phyloP scores from a whole-genome alignment of 2,797 vertebrate species.

The Oreochromis mossambicus region DNA sequence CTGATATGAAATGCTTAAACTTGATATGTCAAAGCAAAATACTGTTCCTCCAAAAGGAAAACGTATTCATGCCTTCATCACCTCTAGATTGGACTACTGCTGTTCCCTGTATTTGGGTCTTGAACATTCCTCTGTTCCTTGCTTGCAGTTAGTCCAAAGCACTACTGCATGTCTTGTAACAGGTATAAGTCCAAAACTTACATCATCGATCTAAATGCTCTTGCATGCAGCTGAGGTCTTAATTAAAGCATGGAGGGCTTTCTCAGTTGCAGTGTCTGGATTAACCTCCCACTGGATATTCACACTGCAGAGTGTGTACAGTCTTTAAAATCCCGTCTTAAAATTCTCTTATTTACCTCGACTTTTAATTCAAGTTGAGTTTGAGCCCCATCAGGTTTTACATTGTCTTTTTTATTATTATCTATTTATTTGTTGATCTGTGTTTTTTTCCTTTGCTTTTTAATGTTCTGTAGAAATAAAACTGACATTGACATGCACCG shows the following conservation, averaged over 20 bases:
- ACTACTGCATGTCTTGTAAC: neutral
- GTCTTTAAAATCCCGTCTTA: neutral
- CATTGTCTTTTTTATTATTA: neutral
- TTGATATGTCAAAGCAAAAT: neutral
- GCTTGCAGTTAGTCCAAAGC: neutral
- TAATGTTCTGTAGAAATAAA: neutral
- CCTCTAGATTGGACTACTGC: fast-evolving
- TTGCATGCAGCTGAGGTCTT: neutral
- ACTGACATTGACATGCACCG: neutral
- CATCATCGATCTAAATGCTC: neutral
- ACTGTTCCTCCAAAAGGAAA: neutral
- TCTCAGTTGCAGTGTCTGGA: neutral
- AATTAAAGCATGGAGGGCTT: neutral
- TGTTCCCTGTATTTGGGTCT: neutral
- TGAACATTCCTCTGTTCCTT: neutral
- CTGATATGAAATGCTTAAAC: neutral
- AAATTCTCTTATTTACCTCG: neutral
- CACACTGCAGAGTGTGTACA: neutral
- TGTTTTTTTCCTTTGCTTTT: neutral
- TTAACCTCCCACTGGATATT: neutral
- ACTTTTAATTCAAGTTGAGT: neutral
- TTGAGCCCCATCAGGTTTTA: neutral
- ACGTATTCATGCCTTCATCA: neutral
- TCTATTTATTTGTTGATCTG: neutral
- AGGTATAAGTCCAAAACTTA: neutral